Evolutionary conservation across 30 jellyfish, hydroid and myxozoan species (phyloP).

Genomic region (Turritopsis dohrnii): DNA sequence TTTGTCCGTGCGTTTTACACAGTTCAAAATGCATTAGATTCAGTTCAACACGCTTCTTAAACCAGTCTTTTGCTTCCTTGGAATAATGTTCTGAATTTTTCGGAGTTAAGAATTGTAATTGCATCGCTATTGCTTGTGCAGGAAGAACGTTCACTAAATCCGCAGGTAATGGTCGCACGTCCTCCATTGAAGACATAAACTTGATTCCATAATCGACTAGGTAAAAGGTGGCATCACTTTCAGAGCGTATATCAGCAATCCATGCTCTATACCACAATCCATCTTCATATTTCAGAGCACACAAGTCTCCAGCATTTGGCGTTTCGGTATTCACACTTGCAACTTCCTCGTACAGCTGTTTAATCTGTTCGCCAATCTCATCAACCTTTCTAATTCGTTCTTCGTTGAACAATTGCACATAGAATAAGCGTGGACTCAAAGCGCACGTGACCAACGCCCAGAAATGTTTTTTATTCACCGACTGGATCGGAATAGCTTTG

Average conservation of each 20-base stretch:
- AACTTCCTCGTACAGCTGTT: slow-evolving; percentile 19
- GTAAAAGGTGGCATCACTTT: slow-evolving; percentile 1
- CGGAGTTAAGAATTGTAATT: slow-evolving; percentile 36
- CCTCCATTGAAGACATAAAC: neutral
- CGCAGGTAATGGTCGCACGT: slow-evolving; percentile 47
- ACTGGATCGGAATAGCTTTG: neutral
- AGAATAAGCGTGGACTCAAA: slow-evolving; percentile 36
- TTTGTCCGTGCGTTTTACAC: neutral
- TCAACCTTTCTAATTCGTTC: slow-evolving; percentile 15
- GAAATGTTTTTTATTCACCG: slow-evolving; percentile 1
- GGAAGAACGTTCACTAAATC: slow-evolving; percentile 37
- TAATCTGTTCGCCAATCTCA: slow-evolving; percentile 31
- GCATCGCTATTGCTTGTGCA: slow-evolving; percentile 53
- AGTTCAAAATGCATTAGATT: neutral
- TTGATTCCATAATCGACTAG: slow-evolving; percentile 29
- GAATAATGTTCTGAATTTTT: slow-evolving; percentile 19
- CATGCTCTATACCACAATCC: slow-evolving; percentile 32
- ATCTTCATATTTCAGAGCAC: slow-evolving; percentile 28
- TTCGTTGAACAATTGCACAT: slow-evolving; percentile 22
- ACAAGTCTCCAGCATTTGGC: slow-evolving; percentile 2
- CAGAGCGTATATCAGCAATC: neutral
- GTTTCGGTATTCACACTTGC: neutral
- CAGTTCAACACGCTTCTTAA: slow-evolving; percentile 21
- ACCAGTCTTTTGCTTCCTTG: slow-evolving; percentile 14
- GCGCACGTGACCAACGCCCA: slow-evolving; percentile 29